These are phyloP conservation scores for Ernsta delagoae DNA, from an alignment of 2,888 invertebrate species.

Conservation along the genomic window DNA sequence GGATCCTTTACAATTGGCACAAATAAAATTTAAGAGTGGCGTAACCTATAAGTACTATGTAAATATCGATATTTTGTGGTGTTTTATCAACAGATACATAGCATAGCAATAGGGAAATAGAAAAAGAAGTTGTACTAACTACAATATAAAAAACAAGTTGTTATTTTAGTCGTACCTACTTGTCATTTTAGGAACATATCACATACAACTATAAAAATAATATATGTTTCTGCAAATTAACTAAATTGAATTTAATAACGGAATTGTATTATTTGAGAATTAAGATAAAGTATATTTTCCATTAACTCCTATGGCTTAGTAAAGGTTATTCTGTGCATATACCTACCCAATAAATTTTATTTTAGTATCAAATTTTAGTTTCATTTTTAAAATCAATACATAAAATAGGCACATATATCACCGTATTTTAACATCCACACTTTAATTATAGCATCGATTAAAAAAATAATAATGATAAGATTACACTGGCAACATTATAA, in stretches of 20 bases:
- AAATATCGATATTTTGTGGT: slow-evolving; percentile 40
- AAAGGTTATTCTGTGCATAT: slow-evolving; percentile 25
- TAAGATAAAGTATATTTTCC: slow-evolving; percentile 18
- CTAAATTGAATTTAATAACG: slow-evolving; percentile 24
- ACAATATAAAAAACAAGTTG: slow-evolving; percentile 8
- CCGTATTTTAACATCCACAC: no score
- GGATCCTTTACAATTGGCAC: slow-evolving; percentile 40
- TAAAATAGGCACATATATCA: no score
- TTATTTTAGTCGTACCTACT: slow-evolving; percentile 31
- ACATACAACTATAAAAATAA: slow-evolving; percentile 24
- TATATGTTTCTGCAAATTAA: slow-evolving; percentile 26
- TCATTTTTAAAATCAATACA: slow-evolving; percentile 9
- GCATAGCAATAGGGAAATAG: slow-evolving; percentile 29
- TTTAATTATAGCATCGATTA: no score
- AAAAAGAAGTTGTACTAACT: slow-evolving; percentile 5
- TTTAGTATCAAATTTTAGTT: slow-evolving; percentile 30
- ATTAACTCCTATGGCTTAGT: slow-evolving; percentile 20
- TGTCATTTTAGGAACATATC: slow-evolving; percentile 34
- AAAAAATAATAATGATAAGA: no score
- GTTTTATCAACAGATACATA: slow-evolving; percentile 25
- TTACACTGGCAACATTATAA: not conserved
- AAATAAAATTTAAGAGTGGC: slow-evolving; percentile 36
- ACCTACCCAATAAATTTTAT: slow-evolving; percentile 33
- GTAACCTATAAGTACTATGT: slow-evolving; percentile 39
- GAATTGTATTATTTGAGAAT: slow-evolving; percentile 27